A percentile compares a stretch with the other conserved stretches of the same genome.
Evolutionary conservation across 2,888 invertebrate genomes (phyloP).

Genomic region (Pristionchus entomophagus): DNA sequence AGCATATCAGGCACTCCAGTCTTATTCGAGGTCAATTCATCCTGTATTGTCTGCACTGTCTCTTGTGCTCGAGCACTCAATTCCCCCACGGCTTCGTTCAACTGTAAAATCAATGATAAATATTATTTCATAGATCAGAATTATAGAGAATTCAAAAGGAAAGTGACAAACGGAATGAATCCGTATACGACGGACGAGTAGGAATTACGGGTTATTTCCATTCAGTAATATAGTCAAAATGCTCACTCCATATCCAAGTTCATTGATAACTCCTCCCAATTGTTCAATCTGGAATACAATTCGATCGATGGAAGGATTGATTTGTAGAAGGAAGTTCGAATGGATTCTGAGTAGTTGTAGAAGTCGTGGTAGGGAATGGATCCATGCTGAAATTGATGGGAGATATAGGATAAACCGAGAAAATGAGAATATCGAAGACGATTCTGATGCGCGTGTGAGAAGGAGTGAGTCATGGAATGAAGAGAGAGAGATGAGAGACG

Average conservation of each 20-base stretch:
- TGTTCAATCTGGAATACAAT: slow-evolving; percentile 60
- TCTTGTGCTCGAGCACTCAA: slow-evolving; percentile 28
- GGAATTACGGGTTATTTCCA: no score
- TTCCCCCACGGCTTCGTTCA: background rate
- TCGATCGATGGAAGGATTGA: slow-evolving; percentile 64
- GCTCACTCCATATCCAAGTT: slow-evolving; percentile 29
- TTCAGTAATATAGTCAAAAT: no score
- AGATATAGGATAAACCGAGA: background rate
- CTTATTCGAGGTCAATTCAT: slow-evolving; percentile 36
- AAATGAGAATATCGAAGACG: background rate
- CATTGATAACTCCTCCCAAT: slow-evolving; percentile 49
- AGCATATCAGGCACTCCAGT: slow-evolving; percentile 45
- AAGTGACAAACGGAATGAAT: background rate
- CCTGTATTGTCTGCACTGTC: background rate
- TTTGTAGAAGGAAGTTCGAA: slow-evolving; percentile 39
- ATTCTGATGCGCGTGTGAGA: background rate
- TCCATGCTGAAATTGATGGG: background rate
- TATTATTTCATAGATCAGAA: no score
- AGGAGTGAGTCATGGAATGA: slow-evolving; percentile 16
- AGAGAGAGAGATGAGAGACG: slow-evolving; percentile 14
- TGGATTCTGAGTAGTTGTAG: slow-evolving; percentile 20
- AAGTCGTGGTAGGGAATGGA: background rate
- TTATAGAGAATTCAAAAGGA: background rate
- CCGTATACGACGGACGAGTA: no score
- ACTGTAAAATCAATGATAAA: slow-evolving; percentile 25